Base-by-base conservation (phyloP, 2,113 vertebrate genomes). In the Oreochromis spilurus region DNA sequence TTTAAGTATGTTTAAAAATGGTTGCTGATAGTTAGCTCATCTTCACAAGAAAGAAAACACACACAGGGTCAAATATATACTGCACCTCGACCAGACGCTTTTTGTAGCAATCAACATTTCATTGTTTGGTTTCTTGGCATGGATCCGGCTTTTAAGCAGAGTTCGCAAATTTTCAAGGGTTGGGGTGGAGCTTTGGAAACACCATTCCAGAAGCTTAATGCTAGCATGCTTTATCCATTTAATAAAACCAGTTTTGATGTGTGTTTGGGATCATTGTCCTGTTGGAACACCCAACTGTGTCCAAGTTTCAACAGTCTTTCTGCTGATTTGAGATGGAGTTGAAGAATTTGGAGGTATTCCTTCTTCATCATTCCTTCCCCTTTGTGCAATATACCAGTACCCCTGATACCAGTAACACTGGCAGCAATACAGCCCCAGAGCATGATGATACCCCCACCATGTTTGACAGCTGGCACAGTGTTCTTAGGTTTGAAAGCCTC, bases 241-340 rank as follows among this genome's bases (percentile, higher is more conserved):
- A 65, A 65, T 43, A 70, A 72, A 43, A 21, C n/a, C 38, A 72
- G 38, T 14, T 70, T 43, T 43, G 58, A n/a, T 40, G 19, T 70
- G 65, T 36, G 31, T 65, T 38, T 38, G 60, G 34, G 60, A 38
- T 65, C 60, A 65, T 19, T n/a, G 60, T 65, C 60, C 31, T 62
- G 58, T n/a, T 62, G 58, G 31, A 36, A 62, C 14, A 43, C 4
- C 14, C 36, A 70, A 43, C n/a, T 70, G 19, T 16, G 0, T 70
- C 36, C 62, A 70, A 70, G 62, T 43, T 70, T 40, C n/a, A 43
- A 70, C 36, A 40, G n/a, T 40, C 17, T n/a, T 38, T 31, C 60
- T 21, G 60, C 38, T 26, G 38, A 70, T 43, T 9, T 70, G n/a
- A 70, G n/a, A 43, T 43, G 4, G 12, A 70, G n/a, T 14, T 70